These are phyloP conservation scores for Trogon surrucura DNA, from an alignment of 2,113 vertebrate genomes.

Conservation along the genomic window DNA sequence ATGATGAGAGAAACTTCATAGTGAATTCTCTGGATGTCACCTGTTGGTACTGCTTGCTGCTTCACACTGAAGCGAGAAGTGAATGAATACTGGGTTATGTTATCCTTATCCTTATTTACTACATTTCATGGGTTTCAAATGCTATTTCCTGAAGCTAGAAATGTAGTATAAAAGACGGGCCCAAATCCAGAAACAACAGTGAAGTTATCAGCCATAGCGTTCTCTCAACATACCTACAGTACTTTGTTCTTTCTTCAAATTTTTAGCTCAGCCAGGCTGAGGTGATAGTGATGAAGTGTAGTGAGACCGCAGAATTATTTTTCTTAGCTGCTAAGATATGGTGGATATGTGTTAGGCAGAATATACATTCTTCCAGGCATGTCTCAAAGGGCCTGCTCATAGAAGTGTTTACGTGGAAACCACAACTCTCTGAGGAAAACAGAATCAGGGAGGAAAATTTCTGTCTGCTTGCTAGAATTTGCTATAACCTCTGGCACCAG, in stretches of 20 bases:
- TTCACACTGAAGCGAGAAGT: not conserved
- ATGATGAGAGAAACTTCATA: not conserved
- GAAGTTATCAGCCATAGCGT: not conserved
- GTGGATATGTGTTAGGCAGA: not conserved
- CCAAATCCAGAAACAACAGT: constrained; percentile 44
- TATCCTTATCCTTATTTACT: not conserved
- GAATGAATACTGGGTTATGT: not conserved
- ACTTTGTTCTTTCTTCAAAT: not conserved
- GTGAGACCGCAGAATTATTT: not conserved
- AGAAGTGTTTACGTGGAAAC: constrained; percentile 63
- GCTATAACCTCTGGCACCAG: constrained; percentile 21
- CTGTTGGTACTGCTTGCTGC: not conserved
- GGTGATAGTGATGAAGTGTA: constrained; percentile 16
- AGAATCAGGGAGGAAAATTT: constrained; percentile 26
- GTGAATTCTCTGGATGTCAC: not conserved
- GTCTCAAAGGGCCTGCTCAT: not conserved
- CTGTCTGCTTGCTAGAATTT: constrained; percentile 49
- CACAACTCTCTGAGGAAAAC: constrained; percentile 33
- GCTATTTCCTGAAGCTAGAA: constrained; percentile 21
- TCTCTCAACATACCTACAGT: not conserved
- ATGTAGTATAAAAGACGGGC: not conserved
- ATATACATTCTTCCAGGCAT: constrained; percentile 27
- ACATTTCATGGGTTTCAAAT: constrained; percentile 12
- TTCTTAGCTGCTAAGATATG: constrained; percentile 44
- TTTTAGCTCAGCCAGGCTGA: constrained; percentile 13